Base-by-base conservation (phyloP, 2,888 invertebrate species). In the Tinea pellionella region DNA sequence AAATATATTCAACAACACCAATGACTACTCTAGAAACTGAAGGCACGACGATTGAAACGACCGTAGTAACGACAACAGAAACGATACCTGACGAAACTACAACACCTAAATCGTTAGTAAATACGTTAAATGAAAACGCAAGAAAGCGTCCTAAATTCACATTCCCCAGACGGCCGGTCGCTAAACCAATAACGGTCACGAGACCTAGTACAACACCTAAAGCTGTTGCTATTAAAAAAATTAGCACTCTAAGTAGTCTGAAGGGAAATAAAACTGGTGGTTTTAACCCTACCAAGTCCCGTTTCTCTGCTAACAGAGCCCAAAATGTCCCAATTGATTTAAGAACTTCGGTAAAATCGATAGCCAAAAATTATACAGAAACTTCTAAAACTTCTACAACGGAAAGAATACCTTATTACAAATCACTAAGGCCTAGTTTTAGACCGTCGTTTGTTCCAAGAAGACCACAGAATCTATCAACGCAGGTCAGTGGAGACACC, bases 261-360 rank as follows among this genome's bases (percentile, higher is more conserved):
- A 73, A 69, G 61, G 77, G 63, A 2, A 82, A 80, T 63, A 88
- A 80, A 70, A 81, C 82, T 0, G 65, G 74, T 1, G 69, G 72
- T 18, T 86, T 84, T 60, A 75, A 65, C 60, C 77, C 80, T 1
- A 74, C 63, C 18, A 83, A 80, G 64, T 74, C 80, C 4, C 73
- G 87, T 59, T 83, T 85, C 62, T 71, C 77, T 6, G 75, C 66
- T 2, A 78, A 66, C 43, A 74, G 88, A 64, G 70, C 73, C 16
- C 85, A 86, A 70, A 88, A 87, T 57, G 80, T 87, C 4, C 88
- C 88, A 9, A 68, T 86, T 56, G 87, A 88, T 64, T 55, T 75
- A 11, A 81, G 75, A 65, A 85, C 78, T 63, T 73, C 69, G 32
- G 65, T 63, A 58, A 55, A 60, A 67, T 62, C 0, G 61, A 83